Percentiles rank a stretch among this genome's conserved stretches.
phyloP scores from a whole-genome alignment of 2,113 vertebrate genomes.

The Setophaga petechia region DNA sequence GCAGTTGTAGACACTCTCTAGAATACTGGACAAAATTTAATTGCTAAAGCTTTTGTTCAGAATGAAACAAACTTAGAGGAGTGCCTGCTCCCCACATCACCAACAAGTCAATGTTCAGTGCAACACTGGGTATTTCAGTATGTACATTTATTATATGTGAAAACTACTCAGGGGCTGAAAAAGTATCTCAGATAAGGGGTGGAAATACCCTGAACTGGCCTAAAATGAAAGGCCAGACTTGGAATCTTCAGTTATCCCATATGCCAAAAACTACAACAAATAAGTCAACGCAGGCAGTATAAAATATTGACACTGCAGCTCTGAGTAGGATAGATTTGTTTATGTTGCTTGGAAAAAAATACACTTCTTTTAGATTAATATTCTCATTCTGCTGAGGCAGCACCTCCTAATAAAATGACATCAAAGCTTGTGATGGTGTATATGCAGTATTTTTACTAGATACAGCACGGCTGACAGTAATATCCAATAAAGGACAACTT shows the following conservation, averaged over 20 bases:
- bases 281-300: slow-evolving; percentile 9
- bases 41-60: background rate
- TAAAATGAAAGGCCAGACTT: background rate
- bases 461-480: background rate
- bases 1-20: background rate
- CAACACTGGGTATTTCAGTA: background rate
- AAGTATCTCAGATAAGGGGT: background rate
- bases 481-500: background rate
- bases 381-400: slow-evolving; percentile 37
- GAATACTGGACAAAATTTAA: background rate
- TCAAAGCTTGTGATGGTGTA: background rate
- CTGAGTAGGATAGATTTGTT: slow-evolving; percentile 48
- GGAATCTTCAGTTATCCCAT: background rate
- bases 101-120: background rate
- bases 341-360: background rate
- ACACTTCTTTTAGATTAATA: slow-evolving; percentile 37
- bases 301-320: slow-evolving; percentile 41
- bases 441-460: background rate
- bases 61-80: background rate
- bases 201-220: background rate
- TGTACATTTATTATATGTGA: background rate
- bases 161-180: background rate
- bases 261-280: slow-evolving; percentile 11
- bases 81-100: background rate
- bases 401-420: slow-evolving; percentile 16